Percentiles rank a stretch among this genome's conserved stretches.
Conservation (phyloP, 2,113 vertebrate species). For the Sorex fumeus region DNA sequence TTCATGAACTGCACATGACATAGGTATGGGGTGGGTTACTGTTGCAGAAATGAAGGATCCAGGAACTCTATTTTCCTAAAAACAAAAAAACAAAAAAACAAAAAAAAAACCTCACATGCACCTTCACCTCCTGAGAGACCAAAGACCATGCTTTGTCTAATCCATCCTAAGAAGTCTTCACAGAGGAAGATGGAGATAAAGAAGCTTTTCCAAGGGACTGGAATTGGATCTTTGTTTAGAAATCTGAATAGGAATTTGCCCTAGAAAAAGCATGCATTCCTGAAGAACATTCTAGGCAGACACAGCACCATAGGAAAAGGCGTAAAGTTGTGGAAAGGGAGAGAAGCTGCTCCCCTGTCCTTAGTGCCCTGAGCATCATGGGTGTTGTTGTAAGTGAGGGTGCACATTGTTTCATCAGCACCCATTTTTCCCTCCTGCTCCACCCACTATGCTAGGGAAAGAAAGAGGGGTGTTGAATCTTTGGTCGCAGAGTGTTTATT, state of each 20-base stretch:
- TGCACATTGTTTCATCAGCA: neutral
- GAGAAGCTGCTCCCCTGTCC: neutral
- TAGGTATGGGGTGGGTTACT: no score
- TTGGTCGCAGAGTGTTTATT: slow-evolving; percentile 34
- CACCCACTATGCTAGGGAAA: neutral
- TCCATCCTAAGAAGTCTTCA: neutral
- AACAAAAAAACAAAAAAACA: no score
- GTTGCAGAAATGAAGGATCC: neutral
- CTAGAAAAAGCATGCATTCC: no score
- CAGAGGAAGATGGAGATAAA: neutral
- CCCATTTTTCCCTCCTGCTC: neutral
- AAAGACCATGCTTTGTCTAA: no score
- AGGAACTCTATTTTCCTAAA: neutral
- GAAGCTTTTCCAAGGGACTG: neutral
- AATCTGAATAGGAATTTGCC: neutral
- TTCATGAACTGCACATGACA: neutral
- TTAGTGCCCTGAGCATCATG: no score
- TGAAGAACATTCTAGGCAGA: neutral
- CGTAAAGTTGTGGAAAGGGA: neutral
- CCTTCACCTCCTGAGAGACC: neutral
- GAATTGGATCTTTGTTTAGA: neutral
- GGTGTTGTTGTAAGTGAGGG: no score
- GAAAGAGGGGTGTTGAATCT: neutral
- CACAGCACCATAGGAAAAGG: neutral
- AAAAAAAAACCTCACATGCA: neutral